Evolutionary conservation across 2,888 invertebrate species (phyloP).

Genomic region (Busseola fusca): DNA sequence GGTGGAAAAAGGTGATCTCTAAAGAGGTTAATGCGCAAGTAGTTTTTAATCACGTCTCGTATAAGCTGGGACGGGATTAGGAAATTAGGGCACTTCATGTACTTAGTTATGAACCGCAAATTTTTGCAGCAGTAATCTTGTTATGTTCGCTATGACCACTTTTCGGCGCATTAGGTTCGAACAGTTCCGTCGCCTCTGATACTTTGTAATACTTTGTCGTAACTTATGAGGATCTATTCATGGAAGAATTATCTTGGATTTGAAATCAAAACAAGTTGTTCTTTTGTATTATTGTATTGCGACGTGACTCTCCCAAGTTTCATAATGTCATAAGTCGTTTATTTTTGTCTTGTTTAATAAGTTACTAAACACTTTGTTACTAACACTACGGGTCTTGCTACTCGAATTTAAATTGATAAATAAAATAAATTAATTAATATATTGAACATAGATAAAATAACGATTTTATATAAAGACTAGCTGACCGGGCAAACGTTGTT

Average conservation of each 20-base stretch:
- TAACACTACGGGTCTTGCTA: no score
- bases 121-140: conserved; percentile 41
- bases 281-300: conserved; percentile 14
- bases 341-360: no score
- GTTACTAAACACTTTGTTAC: no score
- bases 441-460: no score
- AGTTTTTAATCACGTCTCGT: conserved; percentile 48
- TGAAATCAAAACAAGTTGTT: neutral
- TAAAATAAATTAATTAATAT: no score
- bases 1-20: conserved; percentile 1
- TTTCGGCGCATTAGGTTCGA: conserved; percentile 18
- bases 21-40: conserved; percentile 29
- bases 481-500: no score
- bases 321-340: neutral
- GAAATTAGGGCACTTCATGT: conserved; percentile 11
- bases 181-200: conserved; percentile 38
- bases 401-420: no score
- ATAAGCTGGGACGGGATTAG: neutral
- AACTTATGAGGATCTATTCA: conserved; percentile 21
- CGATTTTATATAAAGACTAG: no score
- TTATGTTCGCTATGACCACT: conserved; percentile 26
- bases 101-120: conserved; percentile 24
- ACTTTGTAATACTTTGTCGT: conserved; percentile 50
- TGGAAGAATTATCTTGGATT: conserved; percentile 20
- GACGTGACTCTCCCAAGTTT: neutral